Conservation (phyloP, 2,113 vertebrate species). For the Clarias macrocephalus region DNA sequence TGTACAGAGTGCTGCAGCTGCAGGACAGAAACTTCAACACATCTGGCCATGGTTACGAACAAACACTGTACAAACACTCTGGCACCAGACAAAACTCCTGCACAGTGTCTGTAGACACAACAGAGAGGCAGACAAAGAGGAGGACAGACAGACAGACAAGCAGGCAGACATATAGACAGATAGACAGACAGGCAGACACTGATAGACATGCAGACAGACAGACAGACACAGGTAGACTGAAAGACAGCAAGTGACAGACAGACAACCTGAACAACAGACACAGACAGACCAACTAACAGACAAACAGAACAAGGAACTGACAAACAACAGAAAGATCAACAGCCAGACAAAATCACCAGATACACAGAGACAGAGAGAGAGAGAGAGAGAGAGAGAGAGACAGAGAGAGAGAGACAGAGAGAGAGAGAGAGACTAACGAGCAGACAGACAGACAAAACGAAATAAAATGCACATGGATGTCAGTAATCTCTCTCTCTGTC, state of each 20-base stretch:
- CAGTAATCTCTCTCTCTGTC: background rate
- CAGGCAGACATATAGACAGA: background rate
- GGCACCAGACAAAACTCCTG: background rate
- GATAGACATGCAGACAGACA: background rate
- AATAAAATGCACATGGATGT: background rate
- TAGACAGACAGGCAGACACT: background rate
- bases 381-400: too few relatives aligned
- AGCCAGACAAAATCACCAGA: background rate
- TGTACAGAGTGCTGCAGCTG: background rate
- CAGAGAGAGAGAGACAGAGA: too few relatives aligned
- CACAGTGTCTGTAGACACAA: background rate
- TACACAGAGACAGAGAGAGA: too few relatives aligned
- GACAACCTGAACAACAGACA: too few relatives aligned
- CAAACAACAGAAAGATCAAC: background rate
- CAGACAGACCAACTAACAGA: background rate
- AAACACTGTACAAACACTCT: background rate
- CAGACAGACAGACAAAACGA: background rate
- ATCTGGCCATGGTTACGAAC: background rate
- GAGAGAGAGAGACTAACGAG: too few relatives aligned
- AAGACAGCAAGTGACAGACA: accelerated
- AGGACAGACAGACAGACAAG: too few relatives aligned
- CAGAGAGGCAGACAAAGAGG: background rate
- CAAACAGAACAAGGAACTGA: background rate
- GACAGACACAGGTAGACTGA: background rate
- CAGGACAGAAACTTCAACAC: background rate